Evolutionary conservation across 2,113 vertebrate genomes (phyloP).

Genomic region (Chlorodrepanis virens): DNA sequence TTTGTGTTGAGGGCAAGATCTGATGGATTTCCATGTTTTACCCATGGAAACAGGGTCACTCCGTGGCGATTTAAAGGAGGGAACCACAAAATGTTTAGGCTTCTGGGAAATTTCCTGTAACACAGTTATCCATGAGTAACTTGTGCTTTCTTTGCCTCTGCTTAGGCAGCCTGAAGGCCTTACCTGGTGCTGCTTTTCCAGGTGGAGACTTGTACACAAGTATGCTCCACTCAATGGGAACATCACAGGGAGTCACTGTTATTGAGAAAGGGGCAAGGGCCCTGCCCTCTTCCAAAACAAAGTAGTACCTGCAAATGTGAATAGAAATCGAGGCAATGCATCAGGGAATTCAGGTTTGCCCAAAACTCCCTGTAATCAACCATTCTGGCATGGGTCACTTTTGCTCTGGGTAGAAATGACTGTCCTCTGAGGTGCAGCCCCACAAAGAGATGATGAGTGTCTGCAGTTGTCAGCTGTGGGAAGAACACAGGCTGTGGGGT

Average conservation of each 20-base stretch:
- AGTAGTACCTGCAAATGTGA: slow-evolving; percentile 76
- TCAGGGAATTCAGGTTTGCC: neutral
- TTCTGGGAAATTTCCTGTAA: neutral
- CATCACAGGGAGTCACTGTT: slow-evolving; percentile 84
- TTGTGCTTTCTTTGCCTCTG: neutral
- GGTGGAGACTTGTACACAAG: slow-evolving; percentile 36
- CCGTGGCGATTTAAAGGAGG: neutral
- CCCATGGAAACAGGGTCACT: neutral
- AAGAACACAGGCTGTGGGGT: rapidly evolving
- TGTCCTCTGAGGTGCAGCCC: neutral
- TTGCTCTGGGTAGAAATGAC: neutral
- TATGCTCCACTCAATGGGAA: slow-evolving; percentile 82
- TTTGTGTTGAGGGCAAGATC: neutral
- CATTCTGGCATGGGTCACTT: neutral
- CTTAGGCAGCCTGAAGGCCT: neutral
- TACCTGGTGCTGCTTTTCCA: slow-evolving; percentile 36
- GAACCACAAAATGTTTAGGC: no score
- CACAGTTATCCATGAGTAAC: neutral
- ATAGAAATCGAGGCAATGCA: neutral
- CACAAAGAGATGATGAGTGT: no score
- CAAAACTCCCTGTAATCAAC: neutral
- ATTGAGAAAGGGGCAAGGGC: slow-evolving; percentile 68
- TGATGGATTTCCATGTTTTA: neutral
- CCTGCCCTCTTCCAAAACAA: slow-evolving; percentile 77
- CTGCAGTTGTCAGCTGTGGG: neutral